phyloP scores from a whole-genome alignment of 2,113 vertebrate species.

The Myotis lucifugus region DNA sequence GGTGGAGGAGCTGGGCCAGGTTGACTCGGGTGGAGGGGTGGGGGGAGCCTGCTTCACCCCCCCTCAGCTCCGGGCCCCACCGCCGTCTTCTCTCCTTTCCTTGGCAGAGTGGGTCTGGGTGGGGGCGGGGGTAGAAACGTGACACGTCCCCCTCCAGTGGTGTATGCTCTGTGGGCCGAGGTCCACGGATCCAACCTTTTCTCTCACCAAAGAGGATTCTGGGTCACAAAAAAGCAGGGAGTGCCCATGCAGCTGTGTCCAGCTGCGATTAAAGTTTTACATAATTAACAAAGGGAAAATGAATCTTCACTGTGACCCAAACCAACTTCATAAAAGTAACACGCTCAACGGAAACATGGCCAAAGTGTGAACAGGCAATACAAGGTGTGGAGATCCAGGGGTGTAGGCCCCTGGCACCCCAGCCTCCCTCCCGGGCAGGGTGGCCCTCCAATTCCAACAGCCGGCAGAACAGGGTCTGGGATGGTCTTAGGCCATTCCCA shows the following conservation, averaged over 20 bases:
- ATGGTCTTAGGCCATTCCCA: background rate
- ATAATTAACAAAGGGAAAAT: background rate
- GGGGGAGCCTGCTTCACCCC: background rate
- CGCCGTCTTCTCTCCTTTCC: background rate
- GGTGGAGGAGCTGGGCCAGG: background rate
- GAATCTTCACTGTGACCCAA: background rate
- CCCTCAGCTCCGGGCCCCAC: background rate
- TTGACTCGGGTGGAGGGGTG: no score
- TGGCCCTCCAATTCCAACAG: background rate
- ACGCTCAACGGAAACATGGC: background rate
- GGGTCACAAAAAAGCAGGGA: background rate
- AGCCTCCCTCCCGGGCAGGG: background rate
- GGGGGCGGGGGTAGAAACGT: background rate
- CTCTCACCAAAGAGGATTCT: background rate
- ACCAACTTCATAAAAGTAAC: no score
- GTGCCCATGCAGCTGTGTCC: background rate
- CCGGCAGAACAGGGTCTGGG: no score
- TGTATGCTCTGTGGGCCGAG: background rate
- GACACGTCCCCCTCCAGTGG: background rate
- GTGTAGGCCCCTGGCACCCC: background rate
- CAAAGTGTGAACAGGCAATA: background rate
- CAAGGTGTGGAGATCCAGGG: background rate
- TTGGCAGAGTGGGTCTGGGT: background rate
- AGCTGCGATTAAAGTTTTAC: background rate
- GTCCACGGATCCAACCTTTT: background rate